These are phyloP conservation scores for Crepidodera aurea DNA, from an alignment of 2,888 invertebrate genomes.

Conservation along the genomic window DNA sequence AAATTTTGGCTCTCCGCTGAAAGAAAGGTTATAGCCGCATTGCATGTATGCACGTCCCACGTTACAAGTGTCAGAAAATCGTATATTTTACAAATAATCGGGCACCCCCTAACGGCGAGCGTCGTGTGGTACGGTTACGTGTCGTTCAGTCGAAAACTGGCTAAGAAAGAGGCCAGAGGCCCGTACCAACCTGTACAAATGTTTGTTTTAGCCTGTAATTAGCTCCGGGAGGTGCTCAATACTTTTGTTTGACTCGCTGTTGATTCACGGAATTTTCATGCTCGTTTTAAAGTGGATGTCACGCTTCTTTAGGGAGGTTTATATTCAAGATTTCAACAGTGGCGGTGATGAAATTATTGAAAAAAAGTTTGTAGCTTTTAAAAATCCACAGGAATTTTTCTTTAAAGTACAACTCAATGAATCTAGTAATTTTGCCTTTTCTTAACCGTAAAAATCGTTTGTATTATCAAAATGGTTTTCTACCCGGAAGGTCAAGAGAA, in stretches of 20 bases:
- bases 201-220: constrained; percentile 48
- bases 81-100: constrained; percentile 55
- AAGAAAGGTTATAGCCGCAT: constrained; percentile 51
- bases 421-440: no score
- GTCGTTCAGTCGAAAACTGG: constrained; percentile 51
- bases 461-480: no score
- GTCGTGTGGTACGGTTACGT: constrained; percentile 43
- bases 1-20: not conserved
- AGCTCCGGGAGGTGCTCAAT: constrained; percentile 50
- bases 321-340: constrained; percentile 19
- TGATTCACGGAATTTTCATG: constrained; percentile 42
- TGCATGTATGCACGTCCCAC: constrained; percentile 53
- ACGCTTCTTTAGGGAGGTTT: constrained; percentile 35
- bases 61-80: constrained; percentile 55
- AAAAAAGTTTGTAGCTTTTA: no score
- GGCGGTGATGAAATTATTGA: constrained; percentile 9
- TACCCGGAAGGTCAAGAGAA: no score
- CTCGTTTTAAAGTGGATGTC: constrained; percentile 44
- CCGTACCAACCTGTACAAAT: constrained; percentile 56
- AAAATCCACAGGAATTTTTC: no score
- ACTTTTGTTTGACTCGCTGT: constrained; percentile 47
- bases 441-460: no score
- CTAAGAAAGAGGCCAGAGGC: constrained; percentile 44
- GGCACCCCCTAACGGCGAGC: constrained; percentile 30
- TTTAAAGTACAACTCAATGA: no score